These are phyloP conservation scores for Scaptomyza cyrtandrae DNA, from an alignment of 2,888 invertebrate species.

Conservation along the genomic window DNA sequence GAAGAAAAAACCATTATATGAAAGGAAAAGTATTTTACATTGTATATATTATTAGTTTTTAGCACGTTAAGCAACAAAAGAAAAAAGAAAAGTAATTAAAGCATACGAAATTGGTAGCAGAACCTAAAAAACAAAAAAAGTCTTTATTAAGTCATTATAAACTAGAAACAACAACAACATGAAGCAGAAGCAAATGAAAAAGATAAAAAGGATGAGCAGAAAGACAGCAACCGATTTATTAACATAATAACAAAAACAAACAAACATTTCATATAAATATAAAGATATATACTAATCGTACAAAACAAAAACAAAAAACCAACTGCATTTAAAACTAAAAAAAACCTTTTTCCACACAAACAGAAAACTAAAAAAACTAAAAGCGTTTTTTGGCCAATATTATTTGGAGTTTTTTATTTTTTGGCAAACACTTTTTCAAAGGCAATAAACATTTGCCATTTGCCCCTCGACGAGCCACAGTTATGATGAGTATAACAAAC, in stretches of 20 bases:
- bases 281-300: slow-evolving; percentile 43
- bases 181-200: too few relatives aligned
- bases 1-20: slow-evolving; percentile 33
- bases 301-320: slow-evolving; percentile 50
- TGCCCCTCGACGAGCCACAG: slow-evolving; percentile 38
- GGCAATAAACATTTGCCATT: slow-evolving; percentile 10
- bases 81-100: slow-evolving; percentile 40
- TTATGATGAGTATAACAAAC: slow-evolving; percentile 51
- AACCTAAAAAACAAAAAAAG: slow-evolving; percentile 48
- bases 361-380: slow-evolving; percentile 1
- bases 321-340: slow-evolving; percentile 71
- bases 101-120: slow-evolving; percentile 68
- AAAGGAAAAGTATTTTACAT: slow-evolving; percentile 69
- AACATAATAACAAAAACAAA: slow-evolving; percentile 25
- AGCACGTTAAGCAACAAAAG: slow-evolving; percentile 72
- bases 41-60: slow-evolving; percentile 83
- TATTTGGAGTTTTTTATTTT: slow-evolving; percentile 6
- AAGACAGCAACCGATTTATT: slow-evolving; percentile 37
- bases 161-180: slow-evolving; percentile 35
- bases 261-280: slow-evolving; percentile 35
- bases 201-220: too few relatives aligned
- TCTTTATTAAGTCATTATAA: slow-evolving; percentile 75
- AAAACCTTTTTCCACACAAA: slow-evolving; percentile 58
- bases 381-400: slow-evolving; percentile 20
- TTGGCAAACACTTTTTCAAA: slow-evolving; percentile 16